Evolutionary conservation across 2,797 vertebrate genomes (phyloP).

Genomic region (Gallinago solitaria): DNA sequence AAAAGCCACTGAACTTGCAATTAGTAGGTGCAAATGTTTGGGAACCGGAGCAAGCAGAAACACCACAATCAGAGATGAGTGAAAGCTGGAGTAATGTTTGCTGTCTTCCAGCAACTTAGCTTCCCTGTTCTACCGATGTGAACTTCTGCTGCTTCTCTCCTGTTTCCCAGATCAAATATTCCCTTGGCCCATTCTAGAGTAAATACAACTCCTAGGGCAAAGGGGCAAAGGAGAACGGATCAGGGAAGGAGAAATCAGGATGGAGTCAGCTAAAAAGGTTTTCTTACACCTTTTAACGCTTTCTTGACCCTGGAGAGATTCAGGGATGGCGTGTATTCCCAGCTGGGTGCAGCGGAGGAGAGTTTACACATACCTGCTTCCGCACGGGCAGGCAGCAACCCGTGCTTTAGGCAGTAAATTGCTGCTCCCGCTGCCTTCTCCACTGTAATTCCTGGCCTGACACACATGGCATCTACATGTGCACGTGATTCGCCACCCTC

Average conservation of each 20-base stretch:
- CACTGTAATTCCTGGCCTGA: background rate
- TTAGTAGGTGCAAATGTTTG: background rate
- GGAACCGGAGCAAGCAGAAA: background rate
- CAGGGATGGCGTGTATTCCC: fast-evolving
- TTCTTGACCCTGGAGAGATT: background rate
- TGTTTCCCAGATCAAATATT: fast-evolving
- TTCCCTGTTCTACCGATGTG: background rate
- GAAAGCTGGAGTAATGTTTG: fast-evolving
- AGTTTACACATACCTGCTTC: background rate
- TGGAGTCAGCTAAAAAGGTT: background rate
- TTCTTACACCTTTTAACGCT: background rate
- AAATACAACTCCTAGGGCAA: fast-evolving
- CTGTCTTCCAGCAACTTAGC: background rate
- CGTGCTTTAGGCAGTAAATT: background rate
- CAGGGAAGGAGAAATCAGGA: background rate
- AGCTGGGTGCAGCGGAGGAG: background rate
- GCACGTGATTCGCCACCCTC: background rate
- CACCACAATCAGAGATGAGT: fast-evolving
- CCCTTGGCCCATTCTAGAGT: background rate
- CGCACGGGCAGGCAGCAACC: background rate
- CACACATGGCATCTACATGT: background rate
- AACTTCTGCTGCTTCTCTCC: background rate
- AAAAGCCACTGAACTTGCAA: fast-evolving
- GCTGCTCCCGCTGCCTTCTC: background rate
- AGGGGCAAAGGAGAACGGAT: background rate